Conservation (phyloP, 2,888 invertebrate genomes). For the Prenolepis imparis region DNA sequence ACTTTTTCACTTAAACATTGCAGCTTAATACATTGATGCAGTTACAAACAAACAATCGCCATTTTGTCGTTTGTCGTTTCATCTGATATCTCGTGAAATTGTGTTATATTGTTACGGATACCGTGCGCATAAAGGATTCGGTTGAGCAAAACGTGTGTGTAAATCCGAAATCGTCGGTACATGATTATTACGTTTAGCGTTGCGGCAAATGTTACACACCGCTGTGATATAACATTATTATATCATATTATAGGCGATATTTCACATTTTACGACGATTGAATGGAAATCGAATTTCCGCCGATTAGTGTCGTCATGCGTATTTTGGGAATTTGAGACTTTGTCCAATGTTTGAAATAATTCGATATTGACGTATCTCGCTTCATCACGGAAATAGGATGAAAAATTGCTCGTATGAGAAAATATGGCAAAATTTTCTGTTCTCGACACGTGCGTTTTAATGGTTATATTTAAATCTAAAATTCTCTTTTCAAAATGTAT, state of each 20-base stretch:
- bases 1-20: neutral
- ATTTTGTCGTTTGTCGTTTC: slow-evolving; percentile 7
- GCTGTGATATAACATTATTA: slow-evolving; percentile 47
- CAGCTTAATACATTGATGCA: slow-evolving; percentile 1
- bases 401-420: neutral
- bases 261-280: slow-evolving; percentile 31
- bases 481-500: neutral
- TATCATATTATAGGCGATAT: slow-evolving; percentile 38
- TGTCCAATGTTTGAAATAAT: slow-evolving; percentile 36
- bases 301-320: slow-evolving; percentile 35
- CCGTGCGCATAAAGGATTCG: slow-evolving; percentile 27
- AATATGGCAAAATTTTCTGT: neutral
- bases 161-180: slow-evolving; percentile 43
- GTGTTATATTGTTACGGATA: slow-evolving; percentile 33
- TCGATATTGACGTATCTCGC: slow-evolving; percentile 17
- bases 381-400: slow-evolving; percentile 7
- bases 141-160: slow-evolving; percentile 18
- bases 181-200: slow-evolving; percentile 49
- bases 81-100: slow-evolving; percentile 42
- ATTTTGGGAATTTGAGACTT: slow-evolving; percentile 47
- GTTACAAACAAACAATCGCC: slow-evolving; percentile 15
- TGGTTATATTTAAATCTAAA: neutral
- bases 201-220: slow-evolving; percentile 34
- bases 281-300: slow-evolving; percentile 45
- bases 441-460: neutral